Percentiles rank a stretch among this genome's conserved stretches.
Conservation (phyloP, 2,113 vertebrate species). For the Entomyzon cyanotis region DNA sequence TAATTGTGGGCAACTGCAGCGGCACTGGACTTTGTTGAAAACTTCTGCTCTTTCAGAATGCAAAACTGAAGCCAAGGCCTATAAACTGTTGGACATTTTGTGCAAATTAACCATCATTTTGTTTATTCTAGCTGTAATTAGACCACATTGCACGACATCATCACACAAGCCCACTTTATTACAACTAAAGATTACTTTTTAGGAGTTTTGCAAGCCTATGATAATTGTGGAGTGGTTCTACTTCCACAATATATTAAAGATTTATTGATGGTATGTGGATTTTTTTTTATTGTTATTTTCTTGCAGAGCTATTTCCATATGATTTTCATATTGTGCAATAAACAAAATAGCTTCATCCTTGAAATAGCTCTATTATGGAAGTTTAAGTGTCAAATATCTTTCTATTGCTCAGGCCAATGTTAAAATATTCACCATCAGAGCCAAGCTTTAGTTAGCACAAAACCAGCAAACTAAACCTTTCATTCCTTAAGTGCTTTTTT, state of each 20-base stretch:
- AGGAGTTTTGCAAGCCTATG: not conserved
- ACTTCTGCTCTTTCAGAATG: slow-evolving; percentile 15
- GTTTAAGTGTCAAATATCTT: not conserved
- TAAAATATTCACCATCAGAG: not conserved
- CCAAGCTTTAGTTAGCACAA: slow-evolving; percentile 1
- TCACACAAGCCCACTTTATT: not conserved
- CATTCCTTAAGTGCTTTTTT: slow-evolving; percentile 19
- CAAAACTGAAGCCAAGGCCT: slow-evolving; percentile 32
- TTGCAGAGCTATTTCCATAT: not conserved
- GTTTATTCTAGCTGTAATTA: slow-evolving; percentile 43
- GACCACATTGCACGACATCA: not conserved
- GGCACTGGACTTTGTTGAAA: not conserved
- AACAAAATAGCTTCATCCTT: not conserved
- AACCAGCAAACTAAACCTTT: not conserved
- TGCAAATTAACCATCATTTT: not conserved
- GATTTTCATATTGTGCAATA: not conserved
- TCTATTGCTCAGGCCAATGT: not conserved
- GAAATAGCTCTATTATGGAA: not conserved
- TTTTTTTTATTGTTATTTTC: not conserved
- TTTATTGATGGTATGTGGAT: not conserved
- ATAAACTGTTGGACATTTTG: slow-evolving; percentile 42
- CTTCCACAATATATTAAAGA: not conserved
- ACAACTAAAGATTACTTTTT: not conserved
- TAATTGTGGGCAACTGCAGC: not conserved
- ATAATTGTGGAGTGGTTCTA: not conserved